phyloP scores from a whole-genome alignment of 1,140 invertebrate species.

The Doryteuthis pealeii region DNA sequence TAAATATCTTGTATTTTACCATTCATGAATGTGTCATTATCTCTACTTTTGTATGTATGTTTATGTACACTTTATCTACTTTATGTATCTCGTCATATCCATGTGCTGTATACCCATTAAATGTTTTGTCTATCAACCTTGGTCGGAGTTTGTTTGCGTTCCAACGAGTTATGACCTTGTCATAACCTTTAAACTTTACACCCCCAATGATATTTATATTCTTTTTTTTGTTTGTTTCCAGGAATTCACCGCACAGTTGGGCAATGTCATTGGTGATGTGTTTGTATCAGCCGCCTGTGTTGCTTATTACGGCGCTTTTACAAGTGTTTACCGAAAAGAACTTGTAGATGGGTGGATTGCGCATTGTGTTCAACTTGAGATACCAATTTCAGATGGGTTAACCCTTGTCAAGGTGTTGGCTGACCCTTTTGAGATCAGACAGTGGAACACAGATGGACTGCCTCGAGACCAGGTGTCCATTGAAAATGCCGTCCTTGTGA shows the following conservation, averaged over 20 bases:
- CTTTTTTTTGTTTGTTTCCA: conserved; percentile 25
- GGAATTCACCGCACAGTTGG: conserved; percentile 55
- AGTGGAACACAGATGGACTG: conserved; percentile 81
- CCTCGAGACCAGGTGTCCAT: conserved; percentile 81
- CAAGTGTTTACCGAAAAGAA: conserved; percentile 51
- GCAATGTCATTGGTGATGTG: conserved; percentile 60
- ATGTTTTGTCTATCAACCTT: no score
- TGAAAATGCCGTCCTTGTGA: conserved; percentile 85
- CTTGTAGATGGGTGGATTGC: conserved; percentile 46
- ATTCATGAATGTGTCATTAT: no score
- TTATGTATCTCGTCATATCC: no score
- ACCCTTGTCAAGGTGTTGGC: conserved; percentile 75
- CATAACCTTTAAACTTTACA: no score
- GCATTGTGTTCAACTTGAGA: conserved; percentile 51
- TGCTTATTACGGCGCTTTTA: conserved; percentile 61
- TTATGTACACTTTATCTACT: no score
- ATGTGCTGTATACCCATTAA: no score
- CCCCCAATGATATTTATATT: neutral
- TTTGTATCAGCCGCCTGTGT: conserved; percentile 61
- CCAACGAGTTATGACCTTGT: no score
- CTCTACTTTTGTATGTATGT: no score
- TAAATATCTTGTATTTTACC: no score
- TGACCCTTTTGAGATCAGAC: conserved; percentile 79
- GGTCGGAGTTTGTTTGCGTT: no score
- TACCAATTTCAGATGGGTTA: conserved; percentile 59